Base-by-base conservation (phyloP, 2,888 invertebrate genomes). In the Stenichneumon culpator region DNA sequence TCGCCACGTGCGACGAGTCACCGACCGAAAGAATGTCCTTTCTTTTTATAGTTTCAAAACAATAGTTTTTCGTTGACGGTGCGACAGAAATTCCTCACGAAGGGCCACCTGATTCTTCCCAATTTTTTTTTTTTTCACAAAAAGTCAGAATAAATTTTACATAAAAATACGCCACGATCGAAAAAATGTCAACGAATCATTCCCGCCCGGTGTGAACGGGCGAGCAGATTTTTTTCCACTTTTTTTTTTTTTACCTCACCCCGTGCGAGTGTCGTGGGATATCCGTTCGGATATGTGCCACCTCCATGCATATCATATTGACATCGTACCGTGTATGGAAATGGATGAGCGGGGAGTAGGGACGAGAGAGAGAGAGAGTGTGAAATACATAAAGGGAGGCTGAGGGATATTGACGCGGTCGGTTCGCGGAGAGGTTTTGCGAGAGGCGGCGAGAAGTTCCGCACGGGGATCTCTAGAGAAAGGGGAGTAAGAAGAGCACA, bases 261-360 rank as follows among this genome's bases (percentile, higher is more conserved):
- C 39, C 3, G 11, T 63, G 16, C 25, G 25, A 19, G n/a, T 63
- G 52, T 65, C 52, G 16, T 25, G 5, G 68, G 19, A 78, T 50
- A 39, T 69, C 36, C 69, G 28, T n/a, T 25, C 57, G 25, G 14
- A 70, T 54, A 63, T 28, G 28, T n/a, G 50, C 36, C 44, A 52
- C 22, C 57, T 77, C 60, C 50, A 25, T 57, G 73, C 77, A 74
- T 73, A 72, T 80, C 80, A 72, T 72, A 81, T 84, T 63, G 84
- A 84, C 81, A 84, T 84, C 84, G 63, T 52, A 65, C 25, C 68
- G 65, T 52, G 75, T 68, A 69, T 73, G 78, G 74, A 82, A 75
- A 79, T 19, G 79, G 65, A 74, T 81, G 84, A 78, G 73, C 68
- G 3, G 44, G 32, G 60, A 69, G 60, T 67, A 77, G 67, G 72